A percentile compares a stretch with the other conserved stretches of the same genome.
Conservation (phyloP, 2,113 vertebrate species). For the Cryptotis parvus region DNA sequence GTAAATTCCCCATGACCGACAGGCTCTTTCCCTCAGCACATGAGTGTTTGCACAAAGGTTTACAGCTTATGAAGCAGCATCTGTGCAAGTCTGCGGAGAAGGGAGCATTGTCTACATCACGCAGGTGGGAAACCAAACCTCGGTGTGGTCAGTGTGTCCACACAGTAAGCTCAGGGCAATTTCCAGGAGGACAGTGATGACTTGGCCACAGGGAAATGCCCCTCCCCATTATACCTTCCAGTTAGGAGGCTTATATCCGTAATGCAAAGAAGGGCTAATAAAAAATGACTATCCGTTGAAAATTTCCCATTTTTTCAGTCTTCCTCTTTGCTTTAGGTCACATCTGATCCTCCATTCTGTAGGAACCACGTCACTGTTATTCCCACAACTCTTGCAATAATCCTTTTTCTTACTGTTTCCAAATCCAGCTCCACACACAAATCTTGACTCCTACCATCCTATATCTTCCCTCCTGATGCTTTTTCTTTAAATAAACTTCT, state of each 20-base stretch:
- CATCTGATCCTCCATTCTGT: not conserved
- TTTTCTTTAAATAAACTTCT: not conserved
- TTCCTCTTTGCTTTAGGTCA: not conserved
- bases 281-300: not conserved
- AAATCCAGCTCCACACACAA: not conserved
- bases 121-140: not conserved
- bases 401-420: not conserved
- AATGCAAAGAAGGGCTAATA: not conserved
- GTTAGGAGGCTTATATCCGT: not conserved
- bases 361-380: not conserved
- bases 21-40: not conserved
- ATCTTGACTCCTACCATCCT: not conserved
- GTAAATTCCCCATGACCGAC: not conserved
- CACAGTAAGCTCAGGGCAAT: not conserved
- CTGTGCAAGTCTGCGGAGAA: not conserved
- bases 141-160: not conserved
- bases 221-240: not conserved
- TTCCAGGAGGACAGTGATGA: not conserved
- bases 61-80: not conserved
- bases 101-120: too few relatives aligned
- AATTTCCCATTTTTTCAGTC: not conserved
- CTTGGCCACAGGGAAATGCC: not conserved
- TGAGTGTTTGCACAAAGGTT: not conserved
- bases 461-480: too few relatives aligned
- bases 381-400: fast-evolving